A percentile compares a stretch with the other conserved stretches of the same genome.
phyloP scores from a whole-genome alignment of 35 echinoderm and acorn worm genomes.

The Apostichopus californicus region DNA sequence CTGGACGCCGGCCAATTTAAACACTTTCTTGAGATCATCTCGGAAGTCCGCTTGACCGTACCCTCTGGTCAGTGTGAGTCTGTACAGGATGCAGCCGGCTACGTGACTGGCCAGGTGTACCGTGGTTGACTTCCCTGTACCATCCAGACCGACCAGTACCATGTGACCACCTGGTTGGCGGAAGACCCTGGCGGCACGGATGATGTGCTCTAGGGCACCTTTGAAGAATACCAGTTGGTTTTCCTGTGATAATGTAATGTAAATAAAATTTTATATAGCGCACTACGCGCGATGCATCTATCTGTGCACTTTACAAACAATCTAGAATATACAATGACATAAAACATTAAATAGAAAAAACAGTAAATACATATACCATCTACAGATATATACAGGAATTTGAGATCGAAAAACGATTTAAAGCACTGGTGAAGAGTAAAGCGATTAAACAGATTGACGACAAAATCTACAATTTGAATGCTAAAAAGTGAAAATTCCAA shows the following conservation, averaged over 20 bases:
- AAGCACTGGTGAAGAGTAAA: too few species aligned
- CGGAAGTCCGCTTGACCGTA: slow-evolving; percentile 88
- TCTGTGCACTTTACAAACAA: too few species aligned
- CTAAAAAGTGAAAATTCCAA: too few species aligned
- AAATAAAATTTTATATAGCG: neutral
- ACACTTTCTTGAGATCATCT: slow-evolving; percentile 93
- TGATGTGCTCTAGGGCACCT: slow-evolving; percentile 89
- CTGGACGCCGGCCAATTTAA: slow-evolving; percentile 78
- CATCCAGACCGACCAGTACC: slow-evolving; percentile 90
- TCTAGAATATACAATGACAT: too few species aligned
- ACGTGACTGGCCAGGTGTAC: slow-evolving; percentile 92
- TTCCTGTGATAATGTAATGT: neutral
- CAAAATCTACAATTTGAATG: too few species aligned
- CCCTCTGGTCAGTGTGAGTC: slow-evolving; percentile 85
- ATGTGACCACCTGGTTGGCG: slow-evolving; percentile 98
- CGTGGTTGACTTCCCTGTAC: slow-evolving; percentile 90
- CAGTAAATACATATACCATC: too few species aligned
- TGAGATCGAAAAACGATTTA: too few species aligned
- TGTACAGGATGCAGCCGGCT: slow-evolving; percentile 87
- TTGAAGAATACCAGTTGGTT: slow-evolving; percentile 93
- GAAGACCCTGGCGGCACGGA: slow-evolving; percentile 89
- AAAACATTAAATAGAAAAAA: too few species aligned
- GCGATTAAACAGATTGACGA: too few species aligned
- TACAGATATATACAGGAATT: too few species aligned
- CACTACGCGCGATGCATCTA: too few species aligned